Conservation (phyloP, 2,888 invertebrate genomes). For the Lasioglossum figueresi region DNA sequence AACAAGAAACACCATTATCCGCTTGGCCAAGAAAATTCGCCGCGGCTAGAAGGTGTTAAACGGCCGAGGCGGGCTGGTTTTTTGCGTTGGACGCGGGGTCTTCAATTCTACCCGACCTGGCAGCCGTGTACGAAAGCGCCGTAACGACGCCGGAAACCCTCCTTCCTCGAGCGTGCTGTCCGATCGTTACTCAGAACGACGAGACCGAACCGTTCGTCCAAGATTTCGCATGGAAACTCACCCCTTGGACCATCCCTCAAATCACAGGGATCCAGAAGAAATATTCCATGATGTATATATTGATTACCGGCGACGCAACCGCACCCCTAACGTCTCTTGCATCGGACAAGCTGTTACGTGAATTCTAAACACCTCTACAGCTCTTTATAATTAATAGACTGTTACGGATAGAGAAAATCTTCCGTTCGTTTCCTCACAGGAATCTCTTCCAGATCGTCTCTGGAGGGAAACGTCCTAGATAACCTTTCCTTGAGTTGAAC, state of each 20-base stretch:
- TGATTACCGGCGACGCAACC: background rate
- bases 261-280: background rate
- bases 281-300: background rate
- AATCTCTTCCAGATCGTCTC: no score
- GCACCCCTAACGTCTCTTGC: background rate
- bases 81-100: slow-evolving; percentile 28
- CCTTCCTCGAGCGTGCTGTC: slow-evolving; percentile 32
- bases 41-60: slow-evolving; percentile 46
- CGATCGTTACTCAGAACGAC: slow-evolving; percentile 53
- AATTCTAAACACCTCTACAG: background rate
- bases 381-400: no score
- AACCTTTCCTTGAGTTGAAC: no score
- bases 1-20: slow-evolving; percentile 64
- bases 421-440: no score
- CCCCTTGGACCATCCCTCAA: background rate
- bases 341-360: no score
- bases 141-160: slow-evolving; percentile 59
- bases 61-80: slow-evolving; percentile 22
- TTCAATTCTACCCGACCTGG: slow-evolving; percentile 54
- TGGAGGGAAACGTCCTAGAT: no score
- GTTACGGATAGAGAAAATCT: no score
- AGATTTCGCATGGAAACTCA: background rate
- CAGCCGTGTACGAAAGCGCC: slow-evolving; percentile 45
- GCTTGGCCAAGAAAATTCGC: slow-evolving; percentile 39
- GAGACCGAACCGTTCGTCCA: background rate